Evolutionary conservation across 2,888 invertebrate species (phyloP).

Genomic region (Mesorhabditis sp.): DNA sequence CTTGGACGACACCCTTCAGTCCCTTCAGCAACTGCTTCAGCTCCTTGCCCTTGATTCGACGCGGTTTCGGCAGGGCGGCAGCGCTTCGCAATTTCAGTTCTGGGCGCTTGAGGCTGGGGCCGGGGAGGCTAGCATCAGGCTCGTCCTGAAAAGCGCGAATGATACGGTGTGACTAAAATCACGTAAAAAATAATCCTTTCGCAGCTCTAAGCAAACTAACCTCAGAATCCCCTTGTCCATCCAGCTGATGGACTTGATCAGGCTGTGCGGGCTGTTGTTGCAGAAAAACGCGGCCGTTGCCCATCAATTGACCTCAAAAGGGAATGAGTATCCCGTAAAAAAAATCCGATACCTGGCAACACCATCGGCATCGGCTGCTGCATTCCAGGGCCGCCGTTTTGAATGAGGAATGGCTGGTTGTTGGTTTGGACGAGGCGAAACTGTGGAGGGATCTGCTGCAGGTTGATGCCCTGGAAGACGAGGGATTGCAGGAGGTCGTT

Average conservation of each 20-base stretch:
- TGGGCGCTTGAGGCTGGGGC: neutral
- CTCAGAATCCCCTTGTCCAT: slow-evolving; percentile 30
- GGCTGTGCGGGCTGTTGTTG: neutral
- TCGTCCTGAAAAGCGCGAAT: slow-evolving; percentile 2
- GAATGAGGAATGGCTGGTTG: neutral
- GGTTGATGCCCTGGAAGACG: no score
- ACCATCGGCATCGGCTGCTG: neutral
- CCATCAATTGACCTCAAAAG: neutral
- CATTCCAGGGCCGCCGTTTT: neutral
- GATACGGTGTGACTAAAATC: neutral
- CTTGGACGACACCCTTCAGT: slow-evolving; percentile 25
- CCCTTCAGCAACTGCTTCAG: slow-evolving; percentile 11
- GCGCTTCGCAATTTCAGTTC: neutral
- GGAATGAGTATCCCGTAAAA: neutral
- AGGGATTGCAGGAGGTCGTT: no score
- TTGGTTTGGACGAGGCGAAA: neutral
- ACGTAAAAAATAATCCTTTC: no score
- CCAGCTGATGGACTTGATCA: slow-evolving; percentile 37
- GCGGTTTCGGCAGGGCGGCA: neutral
- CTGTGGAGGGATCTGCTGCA: no score
- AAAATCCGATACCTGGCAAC: neutral
- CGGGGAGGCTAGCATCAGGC: neutral
- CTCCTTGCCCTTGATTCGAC: neutral
- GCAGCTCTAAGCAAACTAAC: neutral
- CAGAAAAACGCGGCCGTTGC: neutral